Percentiles rank a stretch among this genome's conserved stretches.
These are phyloP conservation scores for Lamproptera curius DNA, from an alignment of 2,888 invertebrate genomes.

Conservation along the genomic window DNA sequence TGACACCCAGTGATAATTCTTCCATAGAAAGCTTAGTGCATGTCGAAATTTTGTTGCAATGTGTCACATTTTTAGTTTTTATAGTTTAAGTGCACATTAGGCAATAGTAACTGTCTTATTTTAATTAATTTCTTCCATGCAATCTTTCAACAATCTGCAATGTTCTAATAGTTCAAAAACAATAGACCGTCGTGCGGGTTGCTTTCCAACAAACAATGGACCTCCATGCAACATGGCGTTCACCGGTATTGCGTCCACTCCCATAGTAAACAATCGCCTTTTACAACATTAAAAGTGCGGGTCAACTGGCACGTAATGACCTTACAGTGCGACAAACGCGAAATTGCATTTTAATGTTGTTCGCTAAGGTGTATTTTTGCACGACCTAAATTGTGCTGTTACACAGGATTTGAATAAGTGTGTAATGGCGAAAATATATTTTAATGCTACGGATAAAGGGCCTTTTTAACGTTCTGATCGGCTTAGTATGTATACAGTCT, in stretches of 20 bases:
- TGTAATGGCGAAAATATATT: no score
- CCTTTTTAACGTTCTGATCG: no score
- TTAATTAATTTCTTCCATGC: conserved; percentile 17
- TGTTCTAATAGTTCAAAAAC: conserved; percentile 51
- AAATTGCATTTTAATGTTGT: background rate
- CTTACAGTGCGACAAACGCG: conserved; percentile 21
- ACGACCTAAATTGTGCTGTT: no score
- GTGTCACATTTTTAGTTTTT: no score
- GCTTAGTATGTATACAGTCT: no score
- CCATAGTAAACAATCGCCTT: conserved; percentile 61
- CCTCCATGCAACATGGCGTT: conserved; percentile 30
- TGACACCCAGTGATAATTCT: no score
- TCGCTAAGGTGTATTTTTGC: background rate
- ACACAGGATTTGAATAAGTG: no score
- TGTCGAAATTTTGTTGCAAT: no score
- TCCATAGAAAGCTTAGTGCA: no score
- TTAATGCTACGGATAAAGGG: no score
- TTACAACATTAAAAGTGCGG: conserved; percentile 49
- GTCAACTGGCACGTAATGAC: conserved; percentile 49
- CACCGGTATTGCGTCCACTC: conserved; percentile 34
- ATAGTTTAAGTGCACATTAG: no score
- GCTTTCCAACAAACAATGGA: conserved; percentile 58
- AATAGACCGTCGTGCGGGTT: conserved; percentile 54
- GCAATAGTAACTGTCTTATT: no score
- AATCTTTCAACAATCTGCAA: conserved; percentile 40